These are phyloP conservation scores for Triops cancriformis DNA, from an alignment of 1,140 invertebrate species.

Conservation along the genomic window DNA sequence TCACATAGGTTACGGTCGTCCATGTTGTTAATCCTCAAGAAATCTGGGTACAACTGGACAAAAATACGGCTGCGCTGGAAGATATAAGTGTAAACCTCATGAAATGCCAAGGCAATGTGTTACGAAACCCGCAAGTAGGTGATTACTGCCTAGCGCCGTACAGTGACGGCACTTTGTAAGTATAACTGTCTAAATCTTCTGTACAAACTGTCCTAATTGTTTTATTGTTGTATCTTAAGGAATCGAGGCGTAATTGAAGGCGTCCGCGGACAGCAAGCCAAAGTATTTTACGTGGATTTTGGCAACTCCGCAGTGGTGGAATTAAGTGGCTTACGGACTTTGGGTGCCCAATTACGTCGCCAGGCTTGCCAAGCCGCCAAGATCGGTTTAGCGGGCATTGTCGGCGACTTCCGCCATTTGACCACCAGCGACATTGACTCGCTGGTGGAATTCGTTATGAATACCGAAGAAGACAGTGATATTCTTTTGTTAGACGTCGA, in stretches of 20 bases:
- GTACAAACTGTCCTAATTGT: background rate
- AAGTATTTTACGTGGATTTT: background rate
- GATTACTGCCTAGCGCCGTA: background rate
- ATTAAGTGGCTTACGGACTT: background rate
- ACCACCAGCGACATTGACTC: background rate
- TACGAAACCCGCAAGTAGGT: background rate
- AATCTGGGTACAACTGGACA: background rate
- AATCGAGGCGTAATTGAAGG: background rate
- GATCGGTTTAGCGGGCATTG: background rate
- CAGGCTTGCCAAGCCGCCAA: background rate
- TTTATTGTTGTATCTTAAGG: background rate
- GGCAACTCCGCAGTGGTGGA: background rate
- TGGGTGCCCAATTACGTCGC: background rate
- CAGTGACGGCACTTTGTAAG: background rate
- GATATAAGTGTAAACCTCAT: background rate
- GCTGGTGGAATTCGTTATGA: background rate
- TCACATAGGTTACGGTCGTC: background rate
- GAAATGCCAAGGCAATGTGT: background rate
- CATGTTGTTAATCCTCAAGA: background rate
- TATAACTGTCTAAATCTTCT: background rate
- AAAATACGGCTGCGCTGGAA: background rate
- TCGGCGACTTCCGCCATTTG: background rate
- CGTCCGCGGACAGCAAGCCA: background rate
- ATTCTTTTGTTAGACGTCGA: background rate
- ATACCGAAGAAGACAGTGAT: background rate